Percentiles rank a stretch among this genome's conserved stretches.
phyloP scores from a whole-genome alignment of 2,797 vertebrate genomes.

The Merluccius polli region DNA sequence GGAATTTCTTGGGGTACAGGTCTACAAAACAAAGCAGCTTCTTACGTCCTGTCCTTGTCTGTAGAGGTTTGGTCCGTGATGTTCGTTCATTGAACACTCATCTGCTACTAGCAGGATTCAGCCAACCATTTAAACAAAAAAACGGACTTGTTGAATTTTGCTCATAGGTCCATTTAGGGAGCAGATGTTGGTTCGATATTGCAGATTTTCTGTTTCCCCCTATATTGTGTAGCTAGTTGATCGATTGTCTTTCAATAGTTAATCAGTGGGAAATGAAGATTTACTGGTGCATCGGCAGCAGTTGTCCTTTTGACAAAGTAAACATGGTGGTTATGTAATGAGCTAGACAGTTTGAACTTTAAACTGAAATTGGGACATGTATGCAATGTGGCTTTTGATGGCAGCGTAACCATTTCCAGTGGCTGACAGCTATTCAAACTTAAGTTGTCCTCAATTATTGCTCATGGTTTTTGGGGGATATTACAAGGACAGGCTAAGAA shows the following conservation, averaged over 20 bases:
- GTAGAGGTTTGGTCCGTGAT: slow-evolving; percentile 62
- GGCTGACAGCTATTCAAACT: slow-evolving; percentile 54
- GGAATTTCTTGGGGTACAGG: slow-evolving; percentile 80
- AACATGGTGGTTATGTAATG: slow-evolving; percentile 50
- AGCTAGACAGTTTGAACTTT: slow-evolving; percentile 50
- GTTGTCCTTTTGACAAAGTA: slow-evolving; percentile 47
- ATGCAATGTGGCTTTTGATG: slow-evolving; percentile 52
- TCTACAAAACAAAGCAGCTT: slow-evolving; percentile 83
- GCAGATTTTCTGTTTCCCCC: slow-evolving; percentile 27
- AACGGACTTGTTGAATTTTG: slow-evolving; percentile 45
- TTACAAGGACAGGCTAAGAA: slow-evolving; percentile 76
- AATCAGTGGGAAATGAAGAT: slow-evolving; percentile 44
- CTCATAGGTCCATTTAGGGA: slow-evolving; percentile 30
- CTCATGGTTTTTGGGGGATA: slow-evolving; percentile 52
- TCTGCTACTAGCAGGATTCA: slow-evolving; percentile 50
- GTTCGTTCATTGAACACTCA: slow-evolving; percentile 56
- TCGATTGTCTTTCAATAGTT: slow-evolving; percentile 27
- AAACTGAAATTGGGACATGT: slow-evolving; percentile 50
- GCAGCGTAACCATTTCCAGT: slow-evolving; percentile 52
- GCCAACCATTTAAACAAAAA: slow-evolving; percentile 54
- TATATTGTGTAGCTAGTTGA: slow-evolving; percentile 29
- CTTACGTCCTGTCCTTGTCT: slow-evolving; percentile 75
- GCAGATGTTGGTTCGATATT: slow-evolving; percentile 37
- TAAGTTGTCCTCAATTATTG: slow-evolving; percentile 62
- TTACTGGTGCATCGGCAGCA: slow-evolving; percentile 50